Conservation (phyloP, 1,140 invertebrate species). For the Eumeta japonica region DNA sequence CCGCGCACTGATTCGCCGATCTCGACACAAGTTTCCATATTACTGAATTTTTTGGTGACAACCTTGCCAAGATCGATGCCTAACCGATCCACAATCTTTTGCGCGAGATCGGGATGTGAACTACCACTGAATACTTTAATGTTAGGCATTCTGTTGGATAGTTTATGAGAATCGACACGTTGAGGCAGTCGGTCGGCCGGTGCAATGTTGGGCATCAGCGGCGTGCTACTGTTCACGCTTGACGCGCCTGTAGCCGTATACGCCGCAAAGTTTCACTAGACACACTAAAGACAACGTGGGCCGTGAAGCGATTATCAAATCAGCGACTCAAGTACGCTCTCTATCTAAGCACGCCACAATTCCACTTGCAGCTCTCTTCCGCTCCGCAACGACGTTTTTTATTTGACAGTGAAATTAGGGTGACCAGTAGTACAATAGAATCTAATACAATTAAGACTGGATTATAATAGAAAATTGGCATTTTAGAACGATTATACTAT, state of each 20-base stretch:
- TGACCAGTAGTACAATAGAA: not conserved
- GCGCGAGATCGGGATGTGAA: conserved; percentile 93
- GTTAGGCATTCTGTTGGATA: conserved; percentile 80
- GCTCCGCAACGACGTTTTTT: not conserved
- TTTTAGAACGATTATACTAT: no score
- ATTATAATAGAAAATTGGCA: not conserved
- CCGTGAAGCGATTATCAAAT: no score
- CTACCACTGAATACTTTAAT: conserved; percentile 98
- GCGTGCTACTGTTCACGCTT: not conserved
- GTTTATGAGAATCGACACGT: conserved; percentile 12
- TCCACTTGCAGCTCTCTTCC: not conserved
- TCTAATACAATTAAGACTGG: not conserved
- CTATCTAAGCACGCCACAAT: not conserved
- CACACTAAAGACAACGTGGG: conserved; percentile 35
- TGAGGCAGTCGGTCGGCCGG: conserved; percentile 29
- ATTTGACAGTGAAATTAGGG: not conserved
- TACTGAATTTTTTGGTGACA: conserved; percentile 98
- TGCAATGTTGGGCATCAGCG: conserved; percentile 51
- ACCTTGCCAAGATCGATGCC: conserved; percentile 97
- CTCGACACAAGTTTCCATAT: conserved; percentile 98
- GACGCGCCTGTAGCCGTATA: conserved; percentile 7
- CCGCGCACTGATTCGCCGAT: conserved; percentile 98
- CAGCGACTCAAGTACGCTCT: no score
- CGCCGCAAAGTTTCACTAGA: conserved; percentile 36
- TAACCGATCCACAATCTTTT: conserved; percentile 92